These are phyloP conservation scores for Mylabris sibirica DNA, from an alignment of 2,888 invertebrate species.

Conservation along the genomic window DNA sequence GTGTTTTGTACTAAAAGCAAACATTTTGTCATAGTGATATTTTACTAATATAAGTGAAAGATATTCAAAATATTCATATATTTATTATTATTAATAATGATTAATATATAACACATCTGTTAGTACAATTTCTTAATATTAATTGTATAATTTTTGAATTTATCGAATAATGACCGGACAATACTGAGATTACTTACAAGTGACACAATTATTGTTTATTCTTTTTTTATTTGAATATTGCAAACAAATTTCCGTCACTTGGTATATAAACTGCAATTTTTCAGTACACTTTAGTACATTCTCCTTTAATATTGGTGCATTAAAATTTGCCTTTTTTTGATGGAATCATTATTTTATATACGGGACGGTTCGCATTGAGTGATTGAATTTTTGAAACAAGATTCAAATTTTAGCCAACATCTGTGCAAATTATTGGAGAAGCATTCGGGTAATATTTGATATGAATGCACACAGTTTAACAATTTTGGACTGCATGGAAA, in stretches of 20 bases:
- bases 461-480: too few species aligned
- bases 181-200: constrained; percentile 50
- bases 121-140: constrained; percentile 48
- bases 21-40: constrained; percentile 45
- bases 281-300: constrained; percentile 16
- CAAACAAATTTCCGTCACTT: not conserved
- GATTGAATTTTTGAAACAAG: too few species aligned
- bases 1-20: constrained; percentile 42
- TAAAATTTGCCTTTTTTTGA: constrained; percentile 35
- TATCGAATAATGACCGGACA: constrained; percentile 44
- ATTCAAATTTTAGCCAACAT: too few species aligned
- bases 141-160: constrained; percentile 16
- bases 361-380: not conserved
- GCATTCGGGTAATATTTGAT: too few species aligned
- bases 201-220: constrained; percentile 41
- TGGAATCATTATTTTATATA: constrained; percentile 24
- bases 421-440: too few species aligned
- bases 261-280: not conserved
- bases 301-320: constrained; percentile 33
- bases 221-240: constrained; percentile 36
- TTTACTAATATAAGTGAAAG: constrained; percentile 45
- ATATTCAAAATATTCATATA: constrained; percentile 46
- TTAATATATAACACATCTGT: constrained; percentile 38
- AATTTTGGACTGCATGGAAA: too few species aligned
- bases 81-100: constrained; percentile 35